phyloP scores from a whole-genome alignment of 2,888 invertebrate species.

The Andrena dorsata region DNA sequence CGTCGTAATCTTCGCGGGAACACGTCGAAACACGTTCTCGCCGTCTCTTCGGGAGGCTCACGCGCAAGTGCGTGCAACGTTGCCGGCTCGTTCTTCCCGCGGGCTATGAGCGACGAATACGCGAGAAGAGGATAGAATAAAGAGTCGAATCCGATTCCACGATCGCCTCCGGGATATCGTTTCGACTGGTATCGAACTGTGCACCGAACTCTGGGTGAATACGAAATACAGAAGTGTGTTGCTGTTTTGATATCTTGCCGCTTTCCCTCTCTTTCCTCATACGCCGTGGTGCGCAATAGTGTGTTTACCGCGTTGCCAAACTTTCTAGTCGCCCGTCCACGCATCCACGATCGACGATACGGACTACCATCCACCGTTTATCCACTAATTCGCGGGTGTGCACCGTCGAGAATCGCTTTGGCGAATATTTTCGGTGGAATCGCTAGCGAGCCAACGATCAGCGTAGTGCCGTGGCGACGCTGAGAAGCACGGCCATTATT shows the following conservation, averaged over 20 bases:
- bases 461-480: constrained; percentile 41
- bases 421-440: background rate
- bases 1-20: constrained; percentile 64
- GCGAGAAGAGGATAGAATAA: constrained; percentile 17
- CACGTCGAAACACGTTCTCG: constrained; percentile 67
- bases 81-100: constrained; percentile 68
- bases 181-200: background rate
- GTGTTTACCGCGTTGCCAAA: constrained; percentile 68
- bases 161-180: background rate
- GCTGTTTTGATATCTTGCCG: constrained; percentile 49
- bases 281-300: constrained; percentile 52
- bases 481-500: constrained; percentile 71
- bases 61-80: constrained; percentile 77
- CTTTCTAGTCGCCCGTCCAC: constrained; percentile 36
- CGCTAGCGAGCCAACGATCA: background rate
- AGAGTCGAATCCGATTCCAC: background rate
- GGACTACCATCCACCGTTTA: background rate
- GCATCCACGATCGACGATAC: constrained; percentile 18
- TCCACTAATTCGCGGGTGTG: background rate
- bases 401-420: background rate
- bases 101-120: constrained; percentile 52
- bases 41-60: constrained; percentile 60
- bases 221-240: constrained; percentile 41
- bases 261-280: constrained; percentile 25
- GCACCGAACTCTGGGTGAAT: background rate